Conservation (phyloP, 2,797 vertebrate genomes). For the Lacerta bilineata region DNA sequence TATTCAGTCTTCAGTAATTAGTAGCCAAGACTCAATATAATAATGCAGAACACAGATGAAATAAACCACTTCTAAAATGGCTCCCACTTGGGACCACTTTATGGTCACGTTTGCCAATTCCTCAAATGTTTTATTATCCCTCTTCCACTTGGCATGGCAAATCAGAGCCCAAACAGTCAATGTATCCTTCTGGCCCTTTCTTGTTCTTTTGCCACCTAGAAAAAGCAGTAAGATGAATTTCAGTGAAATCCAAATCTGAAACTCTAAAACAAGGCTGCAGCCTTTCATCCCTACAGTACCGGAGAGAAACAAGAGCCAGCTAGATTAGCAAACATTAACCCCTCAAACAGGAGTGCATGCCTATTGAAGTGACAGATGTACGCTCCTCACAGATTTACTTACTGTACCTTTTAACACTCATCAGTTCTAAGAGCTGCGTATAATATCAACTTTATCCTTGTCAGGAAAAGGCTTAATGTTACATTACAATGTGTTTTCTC, state of each 20-base stretch:
- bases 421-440: constrained; percentile 46
- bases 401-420: constrained; percentile 59
- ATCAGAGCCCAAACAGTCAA: constrained; percentile 36
- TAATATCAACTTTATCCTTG: constrained; percentile 49
- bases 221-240: constrained; percentile 61
- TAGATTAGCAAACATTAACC: constrained; percentile 75
- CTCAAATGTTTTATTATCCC: constrained; percentile 48
- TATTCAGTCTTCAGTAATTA: constrained; percentile 8
- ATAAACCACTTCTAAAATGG: constrained; percentile 36
- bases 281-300: constrained; percentile 65
- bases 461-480: constrained; percentile 48
- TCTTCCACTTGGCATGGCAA: constrained; percentile 46
- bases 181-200: constrained; percentile 31
- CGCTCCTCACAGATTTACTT: constrained; percentile 48
- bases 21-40: neutral
- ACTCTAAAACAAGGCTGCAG: constrained; percentile 59
- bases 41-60: constrained; percentile 1
- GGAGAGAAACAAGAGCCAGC: constrained; percentile 64
- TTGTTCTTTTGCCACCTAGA: constrained; percentile 24
- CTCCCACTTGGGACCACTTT: constrained; percentile 30
- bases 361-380: constrained; percentile 65
- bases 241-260: constrained; percentile 62
- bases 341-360: constrained; percentile 58
- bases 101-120: constrained; percentile 33
- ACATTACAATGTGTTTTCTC: constrained; percentile 33